Conservation (phyloP, 35 echinoderm and acorn worm species). For the Acanthaster planci region DNA sequence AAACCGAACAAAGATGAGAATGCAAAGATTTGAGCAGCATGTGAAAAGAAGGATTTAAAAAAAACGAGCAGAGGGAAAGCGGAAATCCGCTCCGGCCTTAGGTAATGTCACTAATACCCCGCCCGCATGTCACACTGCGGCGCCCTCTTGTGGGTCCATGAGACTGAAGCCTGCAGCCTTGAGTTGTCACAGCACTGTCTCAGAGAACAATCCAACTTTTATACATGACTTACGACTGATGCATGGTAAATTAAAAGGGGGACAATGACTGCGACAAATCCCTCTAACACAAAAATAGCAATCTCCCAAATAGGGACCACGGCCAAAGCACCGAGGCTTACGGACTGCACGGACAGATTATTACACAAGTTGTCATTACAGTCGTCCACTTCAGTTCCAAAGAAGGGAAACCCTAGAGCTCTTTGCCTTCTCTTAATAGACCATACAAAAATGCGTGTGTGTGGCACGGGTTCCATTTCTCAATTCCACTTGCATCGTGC, state of each 20-base stretch:
- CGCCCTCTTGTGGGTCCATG: neutral
- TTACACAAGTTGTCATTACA: neutral
- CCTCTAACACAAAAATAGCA: too few species aligned
- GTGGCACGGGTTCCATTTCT: neutral
- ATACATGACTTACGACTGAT: neutral
- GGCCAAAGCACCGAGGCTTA: neutral
- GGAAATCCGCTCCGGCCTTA: conserved; percentile 2
- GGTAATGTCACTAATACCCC: neutral
- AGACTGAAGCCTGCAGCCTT: neutral
- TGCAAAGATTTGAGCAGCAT: neutral
- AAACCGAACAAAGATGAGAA: neutral
- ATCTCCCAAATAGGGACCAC: too few species aligned
- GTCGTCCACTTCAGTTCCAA: neutral
- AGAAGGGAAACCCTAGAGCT: neutral
- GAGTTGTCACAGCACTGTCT: neutral
- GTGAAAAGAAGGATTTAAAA: neutral
- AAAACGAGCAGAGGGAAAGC: neutral
- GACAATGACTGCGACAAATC: neutral
- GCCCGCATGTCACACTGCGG: neutral
- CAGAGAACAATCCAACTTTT: neutral
- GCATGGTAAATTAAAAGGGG: too few species aligned
- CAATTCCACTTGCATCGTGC: neutral
- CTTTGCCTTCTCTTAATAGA: neutral
- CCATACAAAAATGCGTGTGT: neutral
- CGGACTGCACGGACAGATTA: neutral